Base-by-base conservation (phyloP, 1,140 invertebrate genomes). In the Bathynomus jamesi region DNA sequence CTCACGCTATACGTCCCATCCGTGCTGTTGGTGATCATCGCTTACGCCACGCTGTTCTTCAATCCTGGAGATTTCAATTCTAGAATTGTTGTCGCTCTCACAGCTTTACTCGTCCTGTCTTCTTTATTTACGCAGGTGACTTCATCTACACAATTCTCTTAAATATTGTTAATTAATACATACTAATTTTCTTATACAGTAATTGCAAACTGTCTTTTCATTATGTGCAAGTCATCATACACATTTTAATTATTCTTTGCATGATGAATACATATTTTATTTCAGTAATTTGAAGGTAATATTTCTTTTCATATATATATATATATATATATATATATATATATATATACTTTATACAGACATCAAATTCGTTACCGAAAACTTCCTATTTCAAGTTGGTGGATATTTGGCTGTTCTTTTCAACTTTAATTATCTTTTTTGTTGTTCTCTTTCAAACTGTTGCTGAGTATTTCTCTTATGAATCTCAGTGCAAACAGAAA, bases 371-470 rank as follows among this genome's bases (percentile, higher is more conserved):
- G 17, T 62, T 63, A 10, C 53, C 69, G 8, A 69, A 69, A 29
- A 69, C 67, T 29, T 69, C 67, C 4, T 69, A 69, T 21, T 69
- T 69, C 53, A 69, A 32, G 13, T 30, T 71, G 28, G 62, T 60
- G 30, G 62, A 67, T 40, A 30, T 76, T 62, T 30, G 64, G 64
- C 31, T 76, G 63, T 64, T 69, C 60, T 65, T 75, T 69, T 46
- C 65, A 61, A 75, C 30, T n/a, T 28, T 76, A 68, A 31, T 70
- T 70, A 72, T 76, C 40, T 69, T 74, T 68, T 28, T 65, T 30
- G 29, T 75, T 40, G 32, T 66, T 31, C 29, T 82, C 78, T 67
- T 76, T 75, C 61, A 81, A 78, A 78, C 79, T 79, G 70, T 81
- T 21, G 29, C 63, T 11, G 64, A 65, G 21, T 46, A 60, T 30